Evolutionary conservation across 2,113 vertebrate genomes (phyloP).

Genomic region (Panurus biarmicus): DNA sequence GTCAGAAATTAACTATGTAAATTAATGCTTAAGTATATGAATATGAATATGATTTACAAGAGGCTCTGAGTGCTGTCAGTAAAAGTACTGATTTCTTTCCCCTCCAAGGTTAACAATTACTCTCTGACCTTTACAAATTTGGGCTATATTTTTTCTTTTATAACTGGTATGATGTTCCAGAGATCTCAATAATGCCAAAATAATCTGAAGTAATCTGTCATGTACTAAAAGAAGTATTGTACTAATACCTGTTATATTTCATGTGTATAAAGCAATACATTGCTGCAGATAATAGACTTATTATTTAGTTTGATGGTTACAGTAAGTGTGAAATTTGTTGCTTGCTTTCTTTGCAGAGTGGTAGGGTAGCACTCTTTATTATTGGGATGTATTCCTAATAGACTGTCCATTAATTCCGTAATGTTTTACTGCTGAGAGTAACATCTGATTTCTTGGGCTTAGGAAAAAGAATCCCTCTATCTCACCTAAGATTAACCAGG

Average conservation of each 20-base stretch:
- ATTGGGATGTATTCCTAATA: constrained; percentile 16
- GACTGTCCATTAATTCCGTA: constrained; percentile 57
- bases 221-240: constrained; percentile 26
- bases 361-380: not conserved
- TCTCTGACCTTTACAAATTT: constrained; percentile 55
- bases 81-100: constrained; percentile 29
- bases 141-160: not conserved
- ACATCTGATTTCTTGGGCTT: constrained; percentile 16
- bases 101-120: constrained; percentile 68
- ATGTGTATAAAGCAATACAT: constrained; percentile 16
- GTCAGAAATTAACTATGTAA: constrained; percentile 81
- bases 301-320: not conserved
- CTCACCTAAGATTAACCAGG: not conserved
- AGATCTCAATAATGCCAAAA: constrained; percentile 4
- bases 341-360: not conserved
- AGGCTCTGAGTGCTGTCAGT: constrained; percentile 40
- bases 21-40: constrained; percentile 73
- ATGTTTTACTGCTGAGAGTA: constrained; percentile 47
- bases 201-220: constrained; percentile 7
- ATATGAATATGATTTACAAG: constrained; percentile 67
- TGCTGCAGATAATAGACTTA: constrained; percentile 23
- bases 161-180: not conserved
- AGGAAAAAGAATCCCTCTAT: not conserved
- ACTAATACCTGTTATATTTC: constrained; percentile 44
- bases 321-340: constrained; percentile 5